Conservation (phyloP, 2,888 invertebrate species). For the Taenaris catops region DNA sequence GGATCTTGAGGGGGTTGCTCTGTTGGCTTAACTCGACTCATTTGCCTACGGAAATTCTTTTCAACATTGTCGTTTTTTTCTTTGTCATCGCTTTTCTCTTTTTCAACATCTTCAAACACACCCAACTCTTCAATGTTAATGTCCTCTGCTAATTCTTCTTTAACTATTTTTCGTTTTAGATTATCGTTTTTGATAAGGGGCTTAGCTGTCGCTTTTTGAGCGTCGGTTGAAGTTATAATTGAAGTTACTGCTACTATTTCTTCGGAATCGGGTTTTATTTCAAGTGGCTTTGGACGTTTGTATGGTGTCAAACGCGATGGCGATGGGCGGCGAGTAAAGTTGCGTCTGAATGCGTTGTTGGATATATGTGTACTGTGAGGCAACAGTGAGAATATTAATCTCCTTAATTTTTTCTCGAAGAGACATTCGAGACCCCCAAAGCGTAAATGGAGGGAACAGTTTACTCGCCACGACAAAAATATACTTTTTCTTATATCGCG, state of each 20-base stretch:
- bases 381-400: no score
- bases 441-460: no score
- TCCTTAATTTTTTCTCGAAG: no score
- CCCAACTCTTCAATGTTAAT: conserved; percentile 44
- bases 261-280: conserved; percentile 15
- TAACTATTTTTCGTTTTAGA: conserved; percentile 7
- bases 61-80: conserved; percentile 11
- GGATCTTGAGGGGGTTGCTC: conserved; percentile 15
- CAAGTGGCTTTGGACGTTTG: conserved; percentile 31
- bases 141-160: conserved; percentile 22
- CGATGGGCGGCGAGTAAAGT: conserved; percentile 56
- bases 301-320: conserved; percentile 55
- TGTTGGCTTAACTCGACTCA: conserved; percentile 8
- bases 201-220: conserved; percentile 13
- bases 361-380: no score
- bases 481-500: no score
- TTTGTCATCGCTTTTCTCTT: conserved; percentile 21
- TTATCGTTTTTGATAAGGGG: conserved; percentile 33
- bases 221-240: conserved; percentile 2
- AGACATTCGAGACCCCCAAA: no score
- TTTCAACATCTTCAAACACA: conserved; percentile 44
- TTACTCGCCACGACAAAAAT: no score
- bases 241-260: conserved; percentile 12
- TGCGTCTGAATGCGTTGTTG: conserved; percentile 51
- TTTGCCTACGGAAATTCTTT: conserved; percentile 8